Evolutionary conservation across 2,888 invertebrate genomes (phyloP), one percentile per base, ranked within the genome.

Genomic region (Loripinus fragilis): DNA sequence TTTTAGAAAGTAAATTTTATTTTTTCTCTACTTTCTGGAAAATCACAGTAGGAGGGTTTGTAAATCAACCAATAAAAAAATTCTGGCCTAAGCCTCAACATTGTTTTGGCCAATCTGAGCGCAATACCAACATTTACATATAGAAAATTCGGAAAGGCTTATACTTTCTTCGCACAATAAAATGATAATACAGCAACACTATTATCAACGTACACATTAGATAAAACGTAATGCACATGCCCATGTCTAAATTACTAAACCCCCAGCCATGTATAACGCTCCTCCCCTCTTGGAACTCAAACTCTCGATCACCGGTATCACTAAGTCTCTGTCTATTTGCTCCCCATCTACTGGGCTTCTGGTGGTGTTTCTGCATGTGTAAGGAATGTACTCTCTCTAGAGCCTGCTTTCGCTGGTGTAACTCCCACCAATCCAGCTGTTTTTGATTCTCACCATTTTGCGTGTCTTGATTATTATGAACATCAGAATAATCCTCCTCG

Each of bases 191-290:
- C 30, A 92, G 69, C 1, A 89, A 23, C 0, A 91, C 48, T 15
- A 93, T 86, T 28, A 92, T 86, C 17, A 85, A 71, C 10, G 88
- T 84, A 76, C 90, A 91, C 35, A 91, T 52, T 0, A 91, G 55
- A 80, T 92, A 93, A 72, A 92, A 91, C 20, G 90, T 52, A 33
- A 92, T 85, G 86, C 92, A 93, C 83, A 93, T 85, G 33, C 92
- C 89, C 55, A 93, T 81, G 81, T 93, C 92, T 2, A 90, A 38
- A 17, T 80, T 73, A 64, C 76, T 91, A 41, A 92, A 80, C 2
- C 87, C 88, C 86, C 87, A 86, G 0, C 78, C 52, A 17, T 50
- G 35, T 8, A 75, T 48, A 50, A 48, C 48, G 17, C 41, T 42
- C 17, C 38, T 1, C 20, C 17, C 52, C 35, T 35, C 33, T 20